These are phyloP conservation scores for Mesocricetus auratus DNA, from an alignment of 2,113 vertebrate genomes.

Conservation along the genomic window DNA sequence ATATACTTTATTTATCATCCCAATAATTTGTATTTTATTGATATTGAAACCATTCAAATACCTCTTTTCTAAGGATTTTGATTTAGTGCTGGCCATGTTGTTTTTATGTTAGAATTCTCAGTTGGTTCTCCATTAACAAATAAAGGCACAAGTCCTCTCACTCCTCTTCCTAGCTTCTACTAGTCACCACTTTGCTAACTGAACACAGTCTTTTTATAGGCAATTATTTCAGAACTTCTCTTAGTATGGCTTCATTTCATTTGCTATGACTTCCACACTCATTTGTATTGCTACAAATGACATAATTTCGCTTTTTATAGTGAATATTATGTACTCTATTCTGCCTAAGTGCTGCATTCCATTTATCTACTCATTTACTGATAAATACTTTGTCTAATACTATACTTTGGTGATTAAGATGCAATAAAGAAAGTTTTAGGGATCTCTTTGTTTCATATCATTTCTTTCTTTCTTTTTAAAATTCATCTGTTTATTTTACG, in stretches of 20 bases:
- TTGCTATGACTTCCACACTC: background rate
- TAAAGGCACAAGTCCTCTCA: background rate
- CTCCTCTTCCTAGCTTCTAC: background rate
- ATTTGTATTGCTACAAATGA: background rate
- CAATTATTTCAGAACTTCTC: background rate
- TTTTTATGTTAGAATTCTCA: no score
- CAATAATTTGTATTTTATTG: background rate
- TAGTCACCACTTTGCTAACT: background rate
- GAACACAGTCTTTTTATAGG: background rate
- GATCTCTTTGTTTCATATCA: background rate
- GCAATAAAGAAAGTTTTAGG: background rate
- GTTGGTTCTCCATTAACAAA: background rate
- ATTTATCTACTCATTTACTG: background rate
- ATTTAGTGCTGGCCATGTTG: background rate
- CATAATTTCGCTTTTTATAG: background rate
- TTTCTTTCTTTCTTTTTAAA: background rate
- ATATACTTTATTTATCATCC: background rate
- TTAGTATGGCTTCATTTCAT: background rate
- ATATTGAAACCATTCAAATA: background rate
- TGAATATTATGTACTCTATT: background rate
- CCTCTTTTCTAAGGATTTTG: background rate
- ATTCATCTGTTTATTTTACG: background rate
- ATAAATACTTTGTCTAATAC: background rate
- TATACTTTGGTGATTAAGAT: background rate
- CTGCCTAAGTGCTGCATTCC: background rate